Conservation (phyloP, 2,888 invertebrate species). For the Cephus sareptanus region DNA sequence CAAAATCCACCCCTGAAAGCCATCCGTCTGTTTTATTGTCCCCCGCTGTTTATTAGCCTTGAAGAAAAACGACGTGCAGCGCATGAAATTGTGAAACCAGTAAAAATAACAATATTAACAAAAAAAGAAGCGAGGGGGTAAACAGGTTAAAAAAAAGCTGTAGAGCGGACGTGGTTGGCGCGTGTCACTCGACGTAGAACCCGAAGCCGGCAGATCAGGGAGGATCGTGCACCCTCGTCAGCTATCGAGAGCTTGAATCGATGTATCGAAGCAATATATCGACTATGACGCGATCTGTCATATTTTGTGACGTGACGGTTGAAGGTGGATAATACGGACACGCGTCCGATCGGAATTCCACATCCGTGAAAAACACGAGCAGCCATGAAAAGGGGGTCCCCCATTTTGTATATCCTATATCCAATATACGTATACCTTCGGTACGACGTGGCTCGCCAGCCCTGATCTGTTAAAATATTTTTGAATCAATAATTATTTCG, state of each 20-base stretch:
- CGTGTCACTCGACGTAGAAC: neutral
- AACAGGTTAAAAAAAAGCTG: neutral
- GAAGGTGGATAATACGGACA: constrained; percentile 1
- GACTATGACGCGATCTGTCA: constrained; percentile 5
- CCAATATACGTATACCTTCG: neutral
- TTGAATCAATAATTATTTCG: neutral
- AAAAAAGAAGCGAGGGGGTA: neutral
- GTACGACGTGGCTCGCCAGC: neutral
- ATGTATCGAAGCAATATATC: constrained; percentile 7
- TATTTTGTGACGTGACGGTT: neutral
- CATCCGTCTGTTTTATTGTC: neutral
- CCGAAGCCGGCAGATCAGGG: neutral
- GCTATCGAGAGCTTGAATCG: constrained; percentile 3
- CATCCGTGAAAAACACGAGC: neutral
- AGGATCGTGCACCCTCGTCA: constrained; percentile 6
- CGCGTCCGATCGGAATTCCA: neutral
- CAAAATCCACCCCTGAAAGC: neutral
- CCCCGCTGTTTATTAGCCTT: neutral
- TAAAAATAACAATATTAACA: neutral
- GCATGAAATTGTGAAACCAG: neutral
- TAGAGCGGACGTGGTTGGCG: neutral
- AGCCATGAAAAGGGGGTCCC: neutral
- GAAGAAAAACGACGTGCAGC: neutral
- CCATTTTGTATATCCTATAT: neutral
- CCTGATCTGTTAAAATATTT: neutral